phyloP scores from a whole-genome alignment of 2,797 vertebrate species.

The Alcedo quadribrachys region DNA sequence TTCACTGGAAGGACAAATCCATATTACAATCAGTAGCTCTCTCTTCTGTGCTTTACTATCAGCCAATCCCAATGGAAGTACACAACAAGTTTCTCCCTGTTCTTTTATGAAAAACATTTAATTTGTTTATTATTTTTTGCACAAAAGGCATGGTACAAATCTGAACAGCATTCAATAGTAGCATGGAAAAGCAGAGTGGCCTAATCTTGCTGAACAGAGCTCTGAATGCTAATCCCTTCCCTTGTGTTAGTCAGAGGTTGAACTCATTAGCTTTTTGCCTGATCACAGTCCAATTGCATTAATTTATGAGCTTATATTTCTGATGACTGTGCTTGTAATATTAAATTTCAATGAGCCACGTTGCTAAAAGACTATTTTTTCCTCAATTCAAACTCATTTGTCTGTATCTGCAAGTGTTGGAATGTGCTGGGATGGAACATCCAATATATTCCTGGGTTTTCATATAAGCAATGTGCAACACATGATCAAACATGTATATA shows the following conservation, averaged over 20 bases:
- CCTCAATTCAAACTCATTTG: background rate
- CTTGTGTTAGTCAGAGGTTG: slow-evolving; percentile 35
- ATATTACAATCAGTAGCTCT: background rate
- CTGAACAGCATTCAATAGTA: background rate
- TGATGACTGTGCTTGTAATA: slow-evolving; percentile 7
- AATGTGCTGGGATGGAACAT: background rate
- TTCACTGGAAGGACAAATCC: background rate
- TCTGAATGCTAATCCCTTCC: slow-evolving; percentile 14
- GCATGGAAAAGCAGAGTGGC: background rate
- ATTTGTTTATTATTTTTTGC: background rate
- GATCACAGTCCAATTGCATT: background rate
- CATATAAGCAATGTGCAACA: accelerated
- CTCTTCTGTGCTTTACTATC: background rate
- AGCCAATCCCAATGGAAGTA: background rate
- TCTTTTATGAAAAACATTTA: background rate
- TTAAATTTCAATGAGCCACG: background rate
- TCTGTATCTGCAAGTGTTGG: background rate
- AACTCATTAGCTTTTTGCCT: slow-evolving; percentile 51
- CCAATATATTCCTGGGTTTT: background rate
- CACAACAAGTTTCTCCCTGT: background rate
- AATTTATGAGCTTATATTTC: slow-evolving; percentile 18
- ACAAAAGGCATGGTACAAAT: background rate
- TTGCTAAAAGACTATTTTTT: background rate
- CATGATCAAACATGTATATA: accelerated
- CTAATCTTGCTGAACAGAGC: slow-evolving; percentile 17